These are phyloP conservation scores for Drosophila nasuta DNA, from an alignment of 1,140 invertebrate species.

Conservation along the genomic window DNA sequence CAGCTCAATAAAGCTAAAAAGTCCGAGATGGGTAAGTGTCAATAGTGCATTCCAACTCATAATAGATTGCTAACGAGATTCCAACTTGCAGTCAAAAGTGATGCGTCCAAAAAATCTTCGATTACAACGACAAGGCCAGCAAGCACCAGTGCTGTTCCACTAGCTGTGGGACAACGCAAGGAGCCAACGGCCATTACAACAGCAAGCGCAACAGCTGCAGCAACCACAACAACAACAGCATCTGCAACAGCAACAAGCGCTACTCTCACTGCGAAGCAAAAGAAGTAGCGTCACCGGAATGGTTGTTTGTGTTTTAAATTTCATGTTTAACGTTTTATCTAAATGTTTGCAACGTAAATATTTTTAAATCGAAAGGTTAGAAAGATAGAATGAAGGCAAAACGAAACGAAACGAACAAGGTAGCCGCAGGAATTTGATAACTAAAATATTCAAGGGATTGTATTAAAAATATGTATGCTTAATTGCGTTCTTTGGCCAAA, in stretches of 20 bases:
- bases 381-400: not conserved
- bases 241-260: slow-evolving; percentile 21
- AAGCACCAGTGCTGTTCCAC: slow-evolving; percentile 46
- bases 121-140: slow-evolving; percentile 72
- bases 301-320: slow-evolving; percentile 74
- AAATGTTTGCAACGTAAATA: slow-evolving; percentile 44
- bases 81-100: slow-evolving; percentile 22
- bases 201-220: not conserved
- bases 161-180: slow-evolving; percentile 47
- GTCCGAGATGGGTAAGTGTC: slow-evolving; percentile 46
- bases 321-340: slow-evolving; percentile 61
- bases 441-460: slow-evolving; percentile 56
- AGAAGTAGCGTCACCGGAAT: slow-evolving; percentile 65
- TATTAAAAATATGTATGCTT: slow-evolving; percentile 55
- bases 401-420: slow-evolving; percentile 5
- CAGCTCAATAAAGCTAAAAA: slow-evolving; percentile 51
- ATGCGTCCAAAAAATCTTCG: slow-evolving; percentile 44
- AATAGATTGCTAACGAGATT: not conserved
- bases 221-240: slow-evolving; percentile 13
- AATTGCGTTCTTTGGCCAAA: slow-evolving; percentile 52
- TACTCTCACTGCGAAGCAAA: slow-evolving; percentile 61
- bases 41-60: no score
- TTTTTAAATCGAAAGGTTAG: slow-evolving; percentile 12
- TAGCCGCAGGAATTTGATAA: slow-evolving; percentile 58
- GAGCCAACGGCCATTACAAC: slow-evolving; percentile 37